A percentile compares a stretch with the other conserved stretches of the same genome.
These are phyloP conservation scores for Myotis lucifugus DNA, from an alignment of 2,113 vertebrate genomes.

Conservation along the genomic window DNA sequence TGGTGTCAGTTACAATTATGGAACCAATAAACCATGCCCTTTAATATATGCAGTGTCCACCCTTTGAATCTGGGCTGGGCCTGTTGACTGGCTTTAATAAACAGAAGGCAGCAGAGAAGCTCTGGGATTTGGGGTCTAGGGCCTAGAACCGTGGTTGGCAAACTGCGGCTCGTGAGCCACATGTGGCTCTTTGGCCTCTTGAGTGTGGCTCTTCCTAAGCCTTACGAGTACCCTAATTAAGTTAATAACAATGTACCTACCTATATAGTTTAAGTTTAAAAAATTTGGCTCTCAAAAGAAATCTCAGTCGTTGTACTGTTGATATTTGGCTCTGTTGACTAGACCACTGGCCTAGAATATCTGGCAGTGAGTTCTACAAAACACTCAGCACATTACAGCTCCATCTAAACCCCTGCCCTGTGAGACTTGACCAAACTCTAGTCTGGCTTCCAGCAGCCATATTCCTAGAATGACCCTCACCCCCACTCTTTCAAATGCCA, in stretches of 20 bases:
- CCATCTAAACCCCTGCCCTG: background rate
- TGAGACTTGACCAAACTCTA: background rate
- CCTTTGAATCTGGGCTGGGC: background rate
- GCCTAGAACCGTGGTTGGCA: background rate
- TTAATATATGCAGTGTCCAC: background rate
- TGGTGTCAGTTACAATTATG: background rate
- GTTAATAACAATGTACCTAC: no score
- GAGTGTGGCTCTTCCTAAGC: no score
- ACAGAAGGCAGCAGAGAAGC: background rate
- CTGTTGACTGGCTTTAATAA: background rate
- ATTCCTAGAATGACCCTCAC: background rate
- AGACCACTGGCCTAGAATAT: background rate
- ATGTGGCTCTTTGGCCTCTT: no score
- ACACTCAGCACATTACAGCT: background rate
- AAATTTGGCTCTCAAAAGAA: no score
- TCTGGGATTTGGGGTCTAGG: background rate
- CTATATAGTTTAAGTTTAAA: no score
- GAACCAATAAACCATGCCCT: background rate
- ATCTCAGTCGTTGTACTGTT: no score
- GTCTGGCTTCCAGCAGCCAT: background rate
- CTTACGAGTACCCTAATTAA: no score
- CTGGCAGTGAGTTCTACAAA: background rate
- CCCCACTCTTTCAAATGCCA: background rate
- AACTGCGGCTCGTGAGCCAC: no score
- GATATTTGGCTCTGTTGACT: no score